Conservation (phyloP, 2,113 vertebrate species). For the Pteruthius melanotis region DNA sequence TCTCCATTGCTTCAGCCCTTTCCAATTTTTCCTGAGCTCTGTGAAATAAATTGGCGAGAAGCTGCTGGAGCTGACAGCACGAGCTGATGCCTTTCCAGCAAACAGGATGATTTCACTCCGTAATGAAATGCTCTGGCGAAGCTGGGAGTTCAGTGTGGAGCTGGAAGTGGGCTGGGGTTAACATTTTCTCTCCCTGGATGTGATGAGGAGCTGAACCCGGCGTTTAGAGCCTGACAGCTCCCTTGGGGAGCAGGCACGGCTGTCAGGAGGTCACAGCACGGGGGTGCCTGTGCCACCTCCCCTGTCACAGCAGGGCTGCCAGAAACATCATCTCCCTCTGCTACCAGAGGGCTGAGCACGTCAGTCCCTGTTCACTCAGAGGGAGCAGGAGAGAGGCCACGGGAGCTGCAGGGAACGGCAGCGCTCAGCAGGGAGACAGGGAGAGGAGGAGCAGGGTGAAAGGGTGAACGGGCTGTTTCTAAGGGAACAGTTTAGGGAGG, state of each 20-base stretch:
- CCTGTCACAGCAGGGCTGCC: background rate
- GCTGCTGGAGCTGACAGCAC: background rate
- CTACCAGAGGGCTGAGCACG: background rate
- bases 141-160: background rate
- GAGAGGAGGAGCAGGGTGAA: background rate
- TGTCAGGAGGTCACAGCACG: background rate
- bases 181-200: background rate
- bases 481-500: background rate
- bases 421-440: rapidly evolving
- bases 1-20: background rate
- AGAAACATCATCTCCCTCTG: background rate
- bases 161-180: background rate
- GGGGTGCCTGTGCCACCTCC: background rate
- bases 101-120: background rate
- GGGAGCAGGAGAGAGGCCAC: background rate
- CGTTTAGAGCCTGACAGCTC: background rate
- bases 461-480: constrained; percentile 20
- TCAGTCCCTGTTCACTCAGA: rapidly evolving
- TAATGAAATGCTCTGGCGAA: background rate
- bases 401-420: background rate
- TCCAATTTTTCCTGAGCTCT: constrained; percentile 20
- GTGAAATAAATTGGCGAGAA: constrained; percentile 22
- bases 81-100: background rate
- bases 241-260: rapidly evolving
- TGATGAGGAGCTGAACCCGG: background rate